phyloP scores from a whole-genome alignment of 1,140 invertebrate genomes.

The Nixonia krombeini region DNA sequence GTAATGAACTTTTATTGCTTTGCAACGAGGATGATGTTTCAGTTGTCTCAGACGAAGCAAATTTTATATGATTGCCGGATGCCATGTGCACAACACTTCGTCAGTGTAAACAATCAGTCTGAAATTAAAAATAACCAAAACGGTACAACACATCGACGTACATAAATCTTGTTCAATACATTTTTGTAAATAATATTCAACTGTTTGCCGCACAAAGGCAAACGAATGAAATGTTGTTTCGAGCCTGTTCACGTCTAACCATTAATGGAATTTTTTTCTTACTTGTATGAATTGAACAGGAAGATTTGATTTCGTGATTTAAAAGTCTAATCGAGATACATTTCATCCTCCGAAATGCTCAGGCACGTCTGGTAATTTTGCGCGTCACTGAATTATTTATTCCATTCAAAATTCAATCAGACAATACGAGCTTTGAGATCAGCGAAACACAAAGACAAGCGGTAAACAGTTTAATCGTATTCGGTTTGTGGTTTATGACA shows the following conservation, averaged over 20 bases:
- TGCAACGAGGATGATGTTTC: slow-evolving; percentile 1
- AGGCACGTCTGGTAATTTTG: slow-evolving; percentile 24
- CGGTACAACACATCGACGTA: no score
- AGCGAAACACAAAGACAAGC: slow-evolving; percentile 26
- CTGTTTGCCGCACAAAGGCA: no score
- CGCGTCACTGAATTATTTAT: slow-evolving; percentile 33
- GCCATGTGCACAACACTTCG: background rate
- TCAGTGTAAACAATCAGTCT: background rate
- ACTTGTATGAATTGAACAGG: no score
- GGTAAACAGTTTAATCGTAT: slow-evolving; percentile 19
- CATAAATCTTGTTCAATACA: background rate
- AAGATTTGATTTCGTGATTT: background rate
- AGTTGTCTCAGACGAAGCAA: background rate
- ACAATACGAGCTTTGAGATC: slow-evolving; percentile 11
- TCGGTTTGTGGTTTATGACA: slow-evolving; percentile 15
- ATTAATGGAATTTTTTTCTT: no score
- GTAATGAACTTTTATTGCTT: slow-evolving; percentile 8
- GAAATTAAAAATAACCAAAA: background rate
- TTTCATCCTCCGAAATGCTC: slow-evolving; percentile 22
- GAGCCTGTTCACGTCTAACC: no score
- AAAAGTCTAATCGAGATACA: slow-evolving; percentile 30
- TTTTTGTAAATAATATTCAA: background rate
- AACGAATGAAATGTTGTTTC: no score
- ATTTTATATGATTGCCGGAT: background rate
- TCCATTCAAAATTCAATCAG: slow-evolving; percentile 24